Base-by-base conservation (phyloP, 2,888 invertebrate genomes). In the Synergus itoensis region DNA sequence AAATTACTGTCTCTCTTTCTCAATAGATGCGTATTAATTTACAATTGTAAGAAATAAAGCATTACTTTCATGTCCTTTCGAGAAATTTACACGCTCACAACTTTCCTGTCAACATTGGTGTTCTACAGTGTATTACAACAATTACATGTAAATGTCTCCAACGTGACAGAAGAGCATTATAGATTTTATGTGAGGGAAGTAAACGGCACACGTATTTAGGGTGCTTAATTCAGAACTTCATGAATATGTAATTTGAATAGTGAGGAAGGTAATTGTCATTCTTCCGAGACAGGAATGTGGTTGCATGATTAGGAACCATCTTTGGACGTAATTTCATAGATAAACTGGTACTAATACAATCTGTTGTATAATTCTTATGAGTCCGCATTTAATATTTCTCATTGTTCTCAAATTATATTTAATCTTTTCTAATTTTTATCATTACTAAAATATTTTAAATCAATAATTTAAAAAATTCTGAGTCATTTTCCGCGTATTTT, bases 181-280 rank as follows among this genome's bases (percentile, higher is more conserved):
- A 48, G 69, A 73, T 73, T 73, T 45, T 73, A 73, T 45, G 69
- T 40, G 69, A 73, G 45, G 69, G 69, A 69, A 69, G 45, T 69
- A 16, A 45, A 45, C 48, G 69, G 21, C 21, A 69, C 48, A 48
- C 69, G 69, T 53, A 73, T 73, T 73, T 73, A 53, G 73, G 73
- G 53, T 73, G 73, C 73, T 73, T 73, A 73, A 73, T 73, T 73
- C 48, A 73, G 73, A 73, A 73, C 48, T 53, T 73, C 73, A 73
- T 53, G 73, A 73, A 73, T 73, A 73, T 73, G 53, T 73, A 73
- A 73, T 48, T 73, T 53, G n/a, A 73, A 36, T n/a, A 36, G 73
- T 73, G 53, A 73, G 73, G 48, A 73, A 53, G 73, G 45, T 73
- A 73, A 73, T 73, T 73, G 73, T 73, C 73, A 73, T 48, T 73